Evolutionary conservation across 2,888 invertebrate genomes (phyloP), one percentile per base, ranked within the genome.

Genomic region (Microctonus brassicae): DNA sequence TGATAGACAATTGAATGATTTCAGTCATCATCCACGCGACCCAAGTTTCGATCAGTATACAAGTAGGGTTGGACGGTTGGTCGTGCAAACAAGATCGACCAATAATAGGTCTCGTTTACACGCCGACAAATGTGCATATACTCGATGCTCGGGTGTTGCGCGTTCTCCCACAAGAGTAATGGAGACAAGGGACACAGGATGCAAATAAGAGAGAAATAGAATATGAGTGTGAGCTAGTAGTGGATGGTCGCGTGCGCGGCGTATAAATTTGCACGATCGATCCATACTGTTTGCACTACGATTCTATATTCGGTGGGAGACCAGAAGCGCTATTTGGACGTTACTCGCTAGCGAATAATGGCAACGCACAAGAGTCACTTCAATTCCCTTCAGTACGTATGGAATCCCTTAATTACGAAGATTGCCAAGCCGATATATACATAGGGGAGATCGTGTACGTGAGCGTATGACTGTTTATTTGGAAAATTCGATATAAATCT

Each of bases 21-120:
- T 20, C 42, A 36, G 26, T 57, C 36, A 29, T 36, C 66, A 60
- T 65, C 20, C 34, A 57, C 26, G 17, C 42, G 36, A 33, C 39
- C 22, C 33, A 55, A 57, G 57, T 33, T 57, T 39, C 57, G 33
- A 57, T 53, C 34, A 6, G 17, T 47, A 47, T n/a, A 47, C n/a
- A n/a, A n/a, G n/a, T n/a, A 26, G 33, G 29, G 55, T 47, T 61
- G 61, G 55, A 42, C 26, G 69, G 75, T 76, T 77, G 74, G 75
- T 76, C 73, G 66, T 73, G 80, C 73, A 79, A 80, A 81, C 78
- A 81, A 77, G 80, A 75, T 75, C 73, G 76, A 75, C 77, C 75
- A 70, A 77, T 81, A 79, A 81, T 79, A 75, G 80, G 77, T 77
- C 76, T 78, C 78, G 76, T 81, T 79, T 78, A 80, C 78, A 77